Conservation (phyloP, 1,140 invertebrate genomes). For the Drosophila nikananu region DNA sequence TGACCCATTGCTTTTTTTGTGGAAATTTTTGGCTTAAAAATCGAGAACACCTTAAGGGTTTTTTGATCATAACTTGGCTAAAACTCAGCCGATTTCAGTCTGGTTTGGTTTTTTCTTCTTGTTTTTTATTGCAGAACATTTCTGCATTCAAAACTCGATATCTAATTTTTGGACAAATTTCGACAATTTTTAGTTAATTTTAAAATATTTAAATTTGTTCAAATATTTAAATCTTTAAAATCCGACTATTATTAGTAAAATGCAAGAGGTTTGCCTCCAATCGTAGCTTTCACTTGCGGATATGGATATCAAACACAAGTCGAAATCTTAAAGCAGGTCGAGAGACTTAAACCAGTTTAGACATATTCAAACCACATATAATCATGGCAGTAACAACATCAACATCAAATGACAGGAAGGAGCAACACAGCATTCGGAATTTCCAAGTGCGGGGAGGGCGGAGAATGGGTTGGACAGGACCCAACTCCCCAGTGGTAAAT, state of each 20-base stretch:
- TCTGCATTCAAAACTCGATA: too few relatives aligned
- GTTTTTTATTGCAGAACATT: too few relatives aligned
- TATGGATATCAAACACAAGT: conserved; percentile 3
- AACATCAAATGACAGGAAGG: conserved; percentile 18
- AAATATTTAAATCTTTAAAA: neutral
- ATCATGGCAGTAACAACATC: conserved; percentile 27
- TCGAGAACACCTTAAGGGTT: too few relatives aligned
- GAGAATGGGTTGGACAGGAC: neutral
- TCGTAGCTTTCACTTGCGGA: conserved; percentile 32
- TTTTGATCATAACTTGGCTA: too few relatives aligned
- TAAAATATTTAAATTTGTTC: too few relatives aligned
- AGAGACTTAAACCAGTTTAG: conserved; percentile 62
- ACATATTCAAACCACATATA: conserved; percentile 37
- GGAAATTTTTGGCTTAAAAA: too few relatives aligned
- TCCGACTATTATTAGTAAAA: neutral
- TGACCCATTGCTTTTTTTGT: too few relatives aligned
- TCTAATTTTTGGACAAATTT: too few relatives aligned
- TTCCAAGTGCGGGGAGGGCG: neutral
- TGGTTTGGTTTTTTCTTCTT: too few relatives aligned
- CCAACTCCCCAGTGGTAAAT: conserved; percentile 32
- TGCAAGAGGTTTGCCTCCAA: conserved; percentile 8
- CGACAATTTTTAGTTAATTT: too few relatives aligned
- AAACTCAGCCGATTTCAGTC: too few relatives aligned
- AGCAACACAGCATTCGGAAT: conserved; percentile 1
- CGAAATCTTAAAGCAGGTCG: conserved; percentile 23